Base-by-base conservation (phyloP, 2,797 vertebrate genomes). In the Acanthurus lineatus region DNA sequence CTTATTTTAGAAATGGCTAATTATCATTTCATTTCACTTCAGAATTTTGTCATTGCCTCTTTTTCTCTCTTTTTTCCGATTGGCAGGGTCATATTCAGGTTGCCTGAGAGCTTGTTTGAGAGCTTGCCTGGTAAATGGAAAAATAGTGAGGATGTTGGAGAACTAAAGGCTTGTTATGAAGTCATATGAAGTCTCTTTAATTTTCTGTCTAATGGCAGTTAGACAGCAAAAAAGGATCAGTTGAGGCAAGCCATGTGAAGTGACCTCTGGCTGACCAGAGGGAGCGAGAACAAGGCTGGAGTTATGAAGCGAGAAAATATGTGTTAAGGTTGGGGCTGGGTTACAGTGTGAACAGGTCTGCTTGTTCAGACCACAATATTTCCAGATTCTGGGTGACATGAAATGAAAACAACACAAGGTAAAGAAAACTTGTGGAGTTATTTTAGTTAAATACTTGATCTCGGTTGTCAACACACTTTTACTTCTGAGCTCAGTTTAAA, bases 1-100 rank as follows among this genome's bases (percentile, higher is more conserved):
- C 92, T 86, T 92, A 91, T 91, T 95, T 93, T 96, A 96, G 94
- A 84, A 96, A 96, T 93, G 85, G 81, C 93, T 96, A 96, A 97
- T 97, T 97, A 97, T 97, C 94, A 94, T 97, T 95, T 97, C 93
- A 96, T 96, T 93, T 97, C 93, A 94, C 83, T 84, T 91, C 93
- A 95, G 91, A 95, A 94, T 94, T 96, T 84, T 93, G 93, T 89
- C 93, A 86, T 88, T 87, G 93, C 63, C 60, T 74, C 84, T 96
- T 91, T 81, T 58, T 66, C n/a, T 91, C 94, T 93, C 32, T 7
- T 35, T 35, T 35, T 35, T 35, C 32, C 32, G 92, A 94, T 93
- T 94, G 92, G 92, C 84, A 48, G 48, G 51, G 93, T 92, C 95
- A 95, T 92, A 94, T 85, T 90, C 91, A 95, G 94, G 92, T 93